These are phyloP conservation scores for Eptatretus burgeri DNA, from an alignment of 2,113 vertebrate genomes.

Conservation along the genomic window DNA sequence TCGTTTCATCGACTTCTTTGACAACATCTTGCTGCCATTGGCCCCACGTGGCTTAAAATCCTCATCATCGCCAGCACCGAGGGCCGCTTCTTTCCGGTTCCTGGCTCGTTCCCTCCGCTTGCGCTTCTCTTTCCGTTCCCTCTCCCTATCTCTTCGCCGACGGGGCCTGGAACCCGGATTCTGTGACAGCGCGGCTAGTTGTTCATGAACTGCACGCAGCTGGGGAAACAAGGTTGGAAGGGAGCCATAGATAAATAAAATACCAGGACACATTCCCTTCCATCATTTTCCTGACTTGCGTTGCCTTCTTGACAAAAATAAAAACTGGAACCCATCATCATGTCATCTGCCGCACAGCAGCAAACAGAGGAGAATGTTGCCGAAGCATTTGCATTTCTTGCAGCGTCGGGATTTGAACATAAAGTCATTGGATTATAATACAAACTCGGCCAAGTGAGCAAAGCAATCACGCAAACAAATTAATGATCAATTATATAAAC, in stretches of 20 bases:
- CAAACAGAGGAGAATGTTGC: too few relatives aligned
- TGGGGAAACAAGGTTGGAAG: slow-evolving; percentile 16
- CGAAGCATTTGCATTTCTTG: too few relatives aligned
- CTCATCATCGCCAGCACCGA: too few relatives aligned
- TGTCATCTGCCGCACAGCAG: not conserved
- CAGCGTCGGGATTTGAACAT: too few relatives aligned
- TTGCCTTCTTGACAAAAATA: too few relatives aligned
- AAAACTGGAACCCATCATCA: too few relatives aligned
- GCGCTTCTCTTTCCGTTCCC: slow-evolving; percentile 34
- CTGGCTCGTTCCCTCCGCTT: slow-evolving; percentile 16
- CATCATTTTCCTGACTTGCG: too few relatives aligned
- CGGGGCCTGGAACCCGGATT: slow-evolving; percentile 48
- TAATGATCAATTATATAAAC: not conserved
- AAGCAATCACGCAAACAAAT: not conserved
- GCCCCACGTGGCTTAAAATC: too few relatives aligned
- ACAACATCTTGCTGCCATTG: too few relatives aligned
- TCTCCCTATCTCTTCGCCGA: slow-evolving; percentile 64
- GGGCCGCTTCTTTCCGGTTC: not conserved
- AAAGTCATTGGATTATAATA: not conserved
- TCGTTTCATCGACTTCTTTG: too few relatives aligned
- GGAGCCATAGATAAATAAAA: not conserved
- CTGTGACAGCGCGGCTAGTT: slow-evolving; percentile 47
- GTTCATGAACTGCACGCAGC: slow-evolving; percentile 53
- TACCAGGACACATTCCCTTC: not conserved
- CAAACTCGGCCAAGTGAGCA: not conserved